Evolutionary conservation across 2,113 vertebrate species (phyloP), one percentile per base, ranked within the genome.

Genomic region (Gobiocypris rarus): DNA sequence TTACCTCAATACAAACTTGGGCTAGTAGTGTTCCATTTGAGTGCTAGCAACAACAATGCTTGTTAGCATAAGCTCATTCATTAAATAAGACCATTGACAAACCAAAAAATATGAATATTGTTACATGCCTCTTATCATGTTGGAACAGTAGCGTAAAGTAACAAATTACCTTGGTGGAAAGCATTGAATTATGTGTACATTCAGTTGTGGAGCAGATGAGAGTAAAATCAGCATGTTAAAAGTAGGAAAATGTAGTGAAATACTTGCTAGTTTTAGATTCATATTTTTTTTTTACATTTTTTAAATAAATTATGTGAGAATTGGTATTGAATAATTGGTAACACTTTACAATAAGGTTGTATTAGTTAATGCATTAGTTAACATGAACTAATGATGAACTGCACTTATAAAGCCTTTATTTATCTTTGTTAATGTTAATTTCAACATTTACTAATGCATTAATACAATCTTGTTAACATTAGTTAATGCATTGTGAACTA

Each of bases 21-120:
- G 45, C 7, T 56, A 52, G 48, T 38, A 11, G 48, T 54, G 45
- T 38, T 81, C 28, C 10, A 65, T 48, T 80, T 67, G 59, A 80
- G 24, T 65, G 58, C 77, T 50, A 80, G 38, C 76, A 79, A 50
- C 58, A 70, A 82, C 79, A 54, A 82, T 82, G 26, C 65, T 56
- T 24, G 48, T 54, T 54, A 70, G 26, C 63, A 38, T 19, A 54
- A 69, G 28, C 48, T 10, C 79, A 81, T 81, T 80, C 2, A 65
- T 78, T 67, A 80, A 28, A 80, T 26, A 67, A 75, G 9, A 24
- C 26, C 7, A 19, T 1, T 28, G 73, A 52, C 45, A 52, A 52
- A 28, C 24, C 26, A 26, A 75, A 50, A 52, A 26, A 14, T 50
- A 24, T 74, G 24, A 74, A 50, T 50, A 28, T 74, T 74, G 70